Conservation (phyloP, 92 coral and sea anemone genomes). For the Zoanthus sansibaricus region DNA sequence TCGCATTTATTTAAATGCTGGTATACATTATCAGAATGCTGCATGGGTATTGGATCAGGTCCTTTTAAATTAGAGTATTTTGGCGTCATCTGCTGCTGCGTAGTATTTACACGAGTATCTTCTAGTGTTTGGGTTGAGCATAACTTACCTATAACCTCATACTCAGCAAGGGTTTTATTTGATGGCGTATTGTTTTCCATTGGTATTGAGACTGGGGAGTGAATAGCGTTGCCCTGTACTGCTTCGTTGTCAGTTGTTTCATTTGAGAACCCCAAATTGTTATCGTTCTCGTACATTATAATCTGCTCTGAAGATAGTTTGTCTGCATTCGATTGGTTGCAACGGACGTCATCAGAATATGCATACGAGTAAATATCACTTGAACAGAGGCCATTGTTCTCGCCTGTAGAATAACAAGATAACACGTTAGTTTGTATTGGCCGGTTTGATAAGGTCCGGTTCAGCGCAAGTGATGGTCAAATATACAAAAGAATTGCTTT, state of each 20-base stretch:
- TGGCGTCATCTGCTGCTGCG: too few species aligned
- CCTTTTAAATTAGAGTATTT: too few species aligned
- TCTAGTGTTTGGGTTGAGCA: background rate
- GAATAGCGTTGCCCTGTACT: background rate
- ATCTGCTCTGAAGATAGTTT: background rate
- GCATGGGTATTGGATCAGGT: too few species aligned
- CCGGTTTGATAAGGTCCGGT: too few species aligned
- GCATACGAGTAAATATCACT: too few species aligned
- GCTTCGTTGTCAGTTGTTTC: background rate
- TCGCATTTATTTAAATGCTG: background rate
- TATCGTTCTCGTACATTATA: background rate
- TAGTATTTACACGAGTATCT: constrained; percentile 12
- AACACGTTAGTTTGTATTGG: too few species aligned
- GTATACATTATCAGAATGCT: background rate
- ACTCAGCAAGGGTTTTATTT: too few species aligned
- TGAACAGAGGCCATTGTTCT: background rate
- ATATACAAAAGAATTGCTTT: too few species aligned
- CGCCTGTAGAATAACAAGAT: background rate
- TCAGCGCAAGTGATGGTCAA: too few species aligned
- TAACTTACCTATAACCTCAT: background rate
- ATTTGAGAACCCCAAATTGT: background rate
- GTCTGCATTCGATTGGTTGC: too few species aligned
- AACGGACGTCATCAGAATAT: too few species aligned
- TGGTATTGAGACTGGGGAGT: background rate
- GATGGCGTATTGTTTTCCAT: background rate